A percentile compares a stretch with the other conserved stretches of the same genome.
phyloP scores from a whole-genome alignment of 2,113 vertebrate genomes.

The Psettodes erumei region DNA sequence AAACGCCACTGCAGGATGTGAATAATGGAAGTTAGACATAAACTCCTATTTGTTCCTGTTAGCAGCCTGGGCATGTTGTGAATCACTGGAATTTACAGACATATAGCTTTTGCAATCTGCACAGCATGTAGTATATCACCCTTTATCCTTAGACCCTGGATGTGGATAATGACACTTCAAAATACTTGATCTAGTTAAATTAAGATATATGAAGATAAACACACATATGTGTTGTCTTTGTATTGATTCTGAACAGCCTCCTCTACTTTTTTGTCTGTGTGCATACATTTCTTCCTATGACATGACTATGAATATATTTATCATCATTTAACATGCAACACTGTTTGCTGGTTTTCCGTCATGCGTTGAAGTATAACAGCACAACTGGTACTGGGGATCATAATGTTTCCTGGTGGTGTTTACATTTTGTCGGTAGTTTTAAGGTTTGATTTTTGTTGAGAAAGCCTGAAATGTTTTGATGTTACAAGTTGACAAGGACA shows the following conservation, averaged over 20 bases:
- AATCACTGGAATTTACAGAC: constrained; percentile 23
- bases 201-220: background rate
- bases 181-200: too few relatives aligned
- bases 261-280: background rate
- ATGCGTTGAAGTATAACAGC: background rate
- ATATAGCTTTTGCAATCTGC: background rate
- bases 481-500: background rate
- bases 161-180: background rate
- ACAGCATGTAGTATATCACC: background rate
- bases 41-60: constrained; percentile 30
- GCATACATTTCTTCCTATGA: background rate
- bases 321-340: background rate
- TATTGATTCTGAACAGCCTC: background rate
- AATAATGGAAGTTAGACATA: constrained; percentile 20
- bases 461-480: background rate
- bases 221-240: background rate
- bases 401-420: background rate
- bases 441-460: background rate
- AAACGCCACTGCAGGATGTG: constrained; percentile 27
- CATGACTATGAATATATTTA: background rate
- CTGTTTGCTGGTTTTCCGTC: background rate
- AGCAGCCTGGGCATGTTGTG: background rate
- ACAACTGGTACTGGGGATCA: background rate
- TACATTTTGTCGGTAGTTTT: background rate
- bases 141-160: too few relatives aligned